These are phyloP conservation scores for Platorchestia sp. DNA, from an alignment of 1,140 invertebrate genomes.

Conservation along the genomic window DNA sequence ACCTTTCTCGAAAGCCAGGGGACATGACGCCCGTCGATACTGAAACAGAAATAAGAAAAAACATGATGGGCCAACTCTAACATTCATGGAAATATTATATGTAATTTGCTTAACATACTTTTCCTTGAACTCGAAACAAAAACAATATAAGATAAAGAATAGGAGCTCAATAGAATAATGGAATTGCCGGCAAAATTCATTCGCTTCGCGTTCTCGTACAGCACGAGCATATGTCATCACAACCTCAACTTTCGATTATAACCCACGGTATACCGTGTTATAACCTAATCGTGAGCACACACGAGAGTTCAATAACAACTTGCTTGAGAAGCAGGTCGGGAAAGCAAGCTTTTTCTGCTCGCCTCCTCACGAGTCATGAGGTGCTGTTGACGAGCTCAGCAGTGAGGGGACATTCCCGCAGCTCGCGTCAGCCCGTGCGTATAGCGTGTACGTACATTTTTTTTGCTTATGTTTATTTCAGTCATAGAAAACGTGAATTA, in stretches of 20 bases:
- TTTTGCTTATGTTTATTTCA: background rate
- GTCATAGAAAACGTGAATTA: background rate
- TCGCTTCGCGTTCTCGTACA: too few species aligned
- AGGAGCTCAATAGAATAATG: too few species aligned
- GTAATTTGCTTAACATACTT: background rate
- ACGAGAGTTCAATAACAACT: background rate
- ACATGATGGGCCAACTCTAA: background rate
- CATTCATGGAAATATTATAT: background rate
- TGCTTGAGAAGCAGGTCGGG: background rate
- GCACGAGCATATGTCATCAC: too few species aligned
- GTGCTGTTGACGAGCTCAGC: constrained; percentile 21
- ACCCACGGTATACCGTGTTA: too few species aligned
- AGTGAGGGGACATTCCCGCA: constrained; percentile 43
- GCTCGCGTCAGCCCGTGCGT: background rate
- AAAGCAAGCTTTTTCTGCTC: too few species aligned
- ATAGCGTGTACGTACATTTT: background rate
- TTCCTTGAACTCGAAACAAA: too few species aligned
- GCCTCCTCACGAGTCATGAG: background rate
- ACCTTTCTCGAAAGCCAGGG: constrained; percentile 20
- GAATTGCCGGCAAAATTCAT: too few species aligned
- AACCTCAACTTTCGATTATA: too few species aligned
- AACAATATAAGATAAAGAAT: too few species aligned
- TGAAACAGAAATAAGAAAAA: background rate
- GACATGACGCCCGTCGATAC: constrained; percentile 37
- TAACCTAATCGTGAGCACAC: too few species aligned